Evolutionary conservation across 1,140 invertebrate species (phyloP).

Genomic region (Lepidurus apus): DNA sequence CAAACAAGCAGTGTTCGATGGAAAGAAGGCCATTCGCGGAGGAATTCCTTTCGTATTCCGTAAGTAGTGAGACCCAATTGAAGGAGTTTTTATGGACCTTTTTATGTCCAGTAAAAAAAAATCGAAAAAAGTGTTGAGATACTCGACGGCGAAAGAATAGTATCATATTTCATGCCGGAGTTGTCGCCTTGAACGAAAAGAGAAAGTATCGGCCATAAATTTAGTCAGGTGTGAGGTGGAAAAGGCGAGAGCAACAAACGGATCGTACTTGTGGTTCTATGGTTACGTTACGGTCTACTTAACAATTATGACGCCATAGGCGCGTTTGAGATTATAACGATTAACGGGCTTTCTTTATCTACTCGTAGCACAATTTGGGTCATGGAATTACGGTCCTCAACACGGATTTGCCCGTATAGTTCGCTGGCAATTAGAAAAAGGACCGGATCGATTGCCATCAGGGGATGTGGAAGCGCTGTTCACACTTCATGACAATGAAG

Average conservation of each 20-base stretch:
- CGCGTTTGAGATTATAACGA: not conserved
- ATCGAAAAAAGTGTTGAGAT: not conserved
- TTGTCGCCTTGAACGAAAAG: not conserved
- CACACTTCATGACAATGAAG: constrained; percentile 84
- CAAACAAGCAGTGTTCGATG: constrained; percentile 90
- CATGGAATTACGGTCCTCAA: constrained; percentile 85
- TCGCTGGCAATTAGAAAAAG: constrained; percentile 82
- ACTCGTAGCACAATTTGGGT: constrained; percentile 79
- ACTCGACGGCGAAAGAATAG: not conserved
- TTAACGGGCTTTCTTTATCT: not conserved
- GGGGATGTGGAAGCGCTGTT: constrained; percentile 88
- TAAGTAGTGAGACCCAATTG: constrained; percentile 55
- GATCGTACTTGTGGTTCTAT: not conserved
- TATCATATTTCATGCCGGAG: not conserved
- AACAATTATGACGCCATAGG: not conserved
- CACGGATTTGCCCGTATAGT: constrained; percentile 90
- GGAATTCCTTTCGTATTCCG: constrained; percentile 94
- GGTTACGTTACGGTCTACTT: not conserved
- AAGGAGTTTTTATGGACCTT: not conserved
- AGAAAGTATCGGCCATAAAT: constrained; percentile 8
- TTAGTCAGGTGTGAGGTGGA: not conserved
- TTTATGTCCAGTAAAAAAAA: not conserved
- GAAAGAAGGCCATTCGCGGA: constrained; percentile 87
- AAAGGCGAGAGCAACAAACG: not conserved
- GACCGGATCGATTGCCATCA: constrained; percentile 73